phyloP scores from a whole-genome alignment of 2,113 vertebrate species.

The Lanius collurio region DNA sequence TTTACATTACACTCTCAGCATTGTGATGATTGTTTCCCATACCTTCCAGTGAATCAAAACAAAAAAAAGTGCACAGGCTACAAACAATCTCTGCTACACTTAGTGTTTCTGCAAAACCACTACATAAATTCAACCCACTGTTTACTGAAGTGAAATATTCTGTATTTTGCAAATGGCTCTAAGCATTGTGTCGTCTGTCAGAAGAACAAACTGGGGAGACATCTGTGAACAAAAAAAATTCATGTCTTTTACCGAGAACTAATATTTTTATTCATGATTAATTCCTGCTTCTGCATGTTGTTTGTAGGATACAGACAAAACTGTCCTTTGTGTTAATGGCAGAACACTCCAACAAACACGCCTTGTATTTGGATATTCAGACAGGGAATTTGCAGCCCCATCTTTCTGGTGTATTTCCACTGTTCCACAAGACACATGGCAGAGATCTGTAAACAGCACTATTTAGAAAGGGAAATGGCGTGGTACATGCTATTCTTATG shows the following conservation, averaged over 20 bases:
- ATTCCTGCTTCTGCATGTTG: neutral
- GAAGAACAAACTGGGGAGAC: neutral
- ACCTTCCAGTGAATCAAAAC: neutral
- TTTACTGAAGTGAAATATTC: neutral
- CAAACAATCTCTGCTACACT: neutral
- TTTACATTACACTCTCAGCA: neutral
- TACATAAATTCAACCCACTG: neutral
- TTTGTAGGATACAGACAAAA: neutral
- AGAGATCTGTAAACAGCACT: neutral
- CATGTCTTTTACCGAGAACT: neutral
- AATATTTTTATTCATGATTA: neutral
- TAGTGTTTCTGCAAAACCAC: neutral
- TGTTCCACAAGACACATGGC: neutral
- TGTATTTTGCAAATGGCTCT: neutral
- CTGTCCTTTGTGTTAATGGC: neutral
- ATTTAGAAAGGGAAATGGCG: neutral
- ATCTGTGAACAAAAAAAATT: neutral
- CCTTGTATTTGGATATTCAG: neutral
- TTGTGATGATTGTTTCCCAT: neutral
- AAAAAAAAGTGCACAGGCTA: neutral
- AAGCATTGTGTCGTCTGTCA: neutral
- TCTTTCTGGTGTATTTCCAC: neutral
- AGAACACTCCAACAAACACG: neutral
- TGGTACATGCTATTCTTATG: neutral
- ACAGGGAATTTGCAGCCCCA: neutral